Evolutionary conservation across 2,797 vertebrate species (phyloP), one percentile per base, ranked within the genome.

Genomic region (Etheostoma nigrum): DNA sequence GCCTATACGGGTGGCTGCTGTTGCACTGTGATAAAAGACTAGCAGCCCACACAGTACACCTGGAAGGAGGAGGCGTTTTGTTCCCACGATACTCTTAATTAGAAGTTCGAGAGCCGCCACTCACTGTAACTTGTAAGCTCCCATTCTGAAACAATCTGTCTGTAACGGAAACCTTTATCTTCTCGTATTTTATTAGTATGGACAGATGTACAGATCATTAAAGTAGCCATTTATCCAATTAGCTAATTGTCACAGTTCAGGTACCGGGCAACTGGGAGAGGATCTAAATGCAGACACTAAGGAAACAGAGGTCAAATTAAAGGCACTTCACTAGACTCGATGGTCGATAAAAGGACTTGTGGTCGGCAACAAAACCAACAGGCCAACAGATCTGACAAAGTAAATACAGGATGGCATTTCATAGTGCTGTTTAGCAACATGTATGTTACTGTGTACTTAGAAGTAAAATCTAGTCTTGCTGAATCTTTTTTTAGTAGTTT

Each of bases 1-100:
- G 79, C 67, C 82, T 78, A 73, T 72, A 78, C 67, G 78, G 85
- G 81, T 86, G 85, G 84, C 57, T 85, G 74, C 87, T 80, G 80
- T 54, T 76, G 70, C 72, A 68, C 73, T 13, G 62, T 63, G 73
- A 86, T 88, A 83, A 86, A 85, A 85, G 84, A 72, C 74, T 57
- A 72, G 53, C 81, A 67, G 72, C 63, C 69, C 77, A 77, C 74
- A 76, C 74, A 52, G 21, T 72, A 72, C 79, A 88, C 88, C 87
- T 90, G 85, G 68, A 85, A 82, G 55, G 71, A 73, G 65, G 36
- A 40, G 84, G 72, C 66, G 77, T 86, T 83, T 82, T 67, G 67
- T 83, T 90, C 88, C 74, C 71, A 47, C 23, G 2, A 48, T 65
- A 44, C 52, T 54, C 33, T 75, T 80, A 87, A 87, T 89, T 83